Conservation (phyloP, 2,888 invertebrate genomes). For the Tachystola acroxantha region DNA sequence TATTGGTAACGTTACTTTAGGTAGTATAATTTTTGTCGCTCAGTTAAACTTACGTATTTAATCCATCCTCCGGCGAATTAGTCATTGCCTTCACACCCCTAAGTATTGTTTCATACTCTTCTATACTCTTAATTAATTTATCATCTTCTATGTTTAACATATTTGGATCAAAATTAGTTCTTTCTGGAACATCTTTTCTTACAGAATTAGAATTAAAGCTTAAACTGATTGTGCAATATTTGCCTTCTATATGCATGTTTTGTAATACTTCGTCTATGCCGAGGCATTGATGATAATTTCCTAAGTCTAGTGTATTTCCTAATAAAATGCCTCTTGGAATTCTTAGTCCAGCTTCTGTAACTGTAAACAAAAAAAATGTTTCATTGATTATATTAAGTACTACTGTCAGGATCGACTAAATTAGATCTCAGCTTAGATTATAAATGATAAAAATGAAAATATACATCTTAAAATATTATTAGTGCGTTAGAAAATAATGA, state of each 20-base stretch:
- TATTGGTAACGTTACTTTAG: too few species aligned
- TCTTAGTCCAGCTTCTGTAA: constrained; percentile 34
- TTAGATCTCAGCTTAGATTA: background rate
- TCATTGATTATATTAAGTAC: too few species aligned
- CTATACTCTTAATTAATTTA: background rate
- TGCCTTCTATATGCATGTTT: constrained; percentile 31
- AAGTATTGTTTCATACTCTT: background rate
- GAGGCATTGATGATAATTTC: constrained; percentile 40
- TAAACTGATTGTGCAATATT: constrained; percentile 37
- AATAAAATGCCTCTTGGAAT: constrained; percentile 30
- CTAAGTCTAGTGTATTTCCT: constrained; percentile 30
- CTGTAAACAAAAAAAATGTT: constrained; percentile 14
- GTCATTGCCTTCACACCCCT: background rate
- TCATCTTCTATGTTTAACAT: background rate
- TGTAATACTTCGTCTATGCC: constrained; percentile 21
- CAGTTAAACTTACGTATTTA: background rate
- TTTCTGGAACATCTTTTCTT: background rate
- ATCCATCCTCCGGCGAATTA: background rate
- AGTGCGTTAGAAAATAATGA: too few species aligned
- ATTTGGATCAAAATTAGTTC: background rate
- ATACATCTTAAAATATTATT: background rate
- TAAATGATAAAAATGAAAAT: constrained; percentile 4
- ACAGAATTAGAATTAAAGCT: background rate
- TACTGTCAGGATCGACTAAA: background rate
- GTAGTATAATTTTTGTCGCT: too few species aligned